phyloP scores from a whole-genome alignment of 2,113 vertebrate species.

The Edolisoma coerulescens region DNA sequence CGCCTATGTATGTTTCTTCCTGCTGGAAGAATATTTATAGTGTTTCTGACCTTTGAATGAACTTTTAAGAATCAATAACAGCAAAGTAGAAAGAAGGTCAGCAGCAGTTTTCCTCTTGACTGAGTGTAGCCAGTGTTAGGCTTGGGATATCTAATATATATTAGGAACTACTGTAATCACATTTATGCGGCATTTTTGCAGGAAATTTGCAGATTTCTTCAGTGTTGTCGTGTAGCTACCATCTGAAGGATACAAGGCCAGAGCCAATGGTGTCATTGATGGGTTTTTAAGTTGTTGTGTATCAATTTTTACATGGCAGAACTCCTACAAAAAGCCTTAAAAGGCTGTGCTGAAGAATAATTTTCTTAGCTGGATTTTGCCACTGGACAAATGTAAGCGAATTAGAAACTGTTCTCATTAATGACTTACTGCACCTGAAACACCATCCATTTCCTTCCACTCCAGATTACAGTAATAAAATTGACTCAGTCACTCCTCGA shows the following conservation, averaged over 20 bases:
- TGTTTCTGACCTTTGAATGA: slow-evolving; percentile 65
- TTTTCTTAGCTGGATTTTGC: too few relatives aligned
- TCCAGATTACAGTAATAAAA: not conserved
- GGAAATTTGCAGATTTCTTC: too few relatives aligned
- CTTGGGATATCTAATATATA: not conserved
- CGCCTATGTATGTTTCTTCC: not conserved
- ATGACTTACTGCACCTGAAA: not conserved
- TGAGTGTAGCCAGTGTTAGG: not conserved
- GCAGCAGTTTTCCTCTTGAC: not conserved
- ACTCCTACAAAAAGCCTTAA: too few relatives aligned
- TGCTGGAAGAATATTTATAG: slow-evolving; percentile 60
- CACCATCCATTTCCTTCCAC: not conserved
- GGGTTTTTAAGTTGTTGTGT: too few relatives aligned
- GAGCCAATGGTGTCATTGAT: too few relatives aligned
- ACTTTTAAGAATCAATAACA: slow-evolving; percentile 29
- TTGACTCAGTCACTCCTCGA: not conserved
- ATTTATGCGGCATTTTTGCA: not conserved
- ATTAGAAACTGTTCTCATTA: not conserved
- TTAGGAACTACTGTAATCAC: not conserved
- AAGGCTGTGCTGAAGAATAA: too few relatives aligned
- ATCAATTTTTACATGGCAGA: too few relatives aligned
- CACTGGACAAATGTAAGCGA: too few relatives aligned
- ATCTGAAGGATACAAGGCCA: too few relatives aligned
- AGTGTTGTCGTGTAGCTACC: too few relatives aligned
- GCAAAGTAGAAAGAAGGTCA: not conserved